These are phyloP conservation scores for Lagorchestes hirsutus DNA, from an alignment of 2,797 vertebrate genomes.

Conservation along the genomic window DNA sequence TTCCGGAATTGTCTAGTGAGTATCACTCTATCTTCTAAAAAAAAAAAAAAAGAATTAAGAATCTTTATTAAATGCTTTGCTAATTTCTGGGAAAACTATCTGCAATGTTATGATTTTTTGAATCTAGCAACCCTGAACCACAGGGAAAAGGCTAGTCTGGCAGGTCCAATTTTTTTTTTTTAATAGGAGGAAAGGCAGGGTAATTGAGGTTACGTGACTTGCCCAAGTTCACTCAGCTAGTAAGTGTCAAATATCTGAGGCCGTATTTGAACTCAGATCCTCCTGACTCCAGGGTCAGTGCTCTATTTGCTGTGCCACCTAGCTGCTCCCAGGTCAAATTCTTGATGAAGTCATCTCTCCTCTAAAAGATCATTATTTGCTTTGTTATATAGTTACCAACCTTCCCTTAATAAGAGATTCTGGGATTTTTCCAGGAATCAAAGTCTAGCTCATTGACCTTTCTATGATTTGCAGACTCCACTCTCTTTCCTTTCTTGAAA, in stretches of 20 bases:
- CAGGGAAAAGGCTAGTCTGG: not conserved
- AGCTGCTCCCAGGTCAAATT: not conserved
- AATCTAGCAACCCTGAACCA: not conserved
- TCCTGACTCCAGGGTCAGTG: no score
- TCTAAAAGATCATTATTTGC: not conserved
- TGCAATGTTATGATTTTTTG: not conserved
- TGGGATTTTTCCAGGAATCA: not conserved
- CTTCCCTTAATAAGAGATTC: not conserved
- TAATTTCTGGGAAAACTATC: not conserved
- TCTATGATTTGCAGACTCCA: not conserved
- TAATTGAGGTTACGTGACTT: no score
- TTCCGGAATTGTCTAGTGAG: not conserved
- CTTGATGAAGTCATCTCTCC: not conserved
- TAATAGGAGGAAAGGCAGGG: no score
- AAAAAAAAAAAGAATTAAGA: not conserved
- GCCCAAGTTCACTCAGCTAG: no score
- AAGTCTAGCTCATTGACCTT: not conserved
- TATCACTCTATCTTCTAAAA: not conserved
- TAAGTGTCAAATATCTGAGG: no score
- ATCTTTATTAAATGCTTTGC: not conserved
- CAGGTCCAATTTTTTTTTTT: not conserved
- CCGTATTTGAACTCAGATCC: no score
- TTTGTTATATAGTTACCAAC: not conserved
- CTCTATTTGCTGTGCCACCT: no score
- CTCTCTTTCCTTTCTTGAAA: not conserved